Percentiles rank a stretch among this genome's conserved stretches.
These are phyloP conservation scores for Coracias cyanogaster DNA, from an alignment of 2,797 vertebrate species.

Conservation along the genomic window DNA sequence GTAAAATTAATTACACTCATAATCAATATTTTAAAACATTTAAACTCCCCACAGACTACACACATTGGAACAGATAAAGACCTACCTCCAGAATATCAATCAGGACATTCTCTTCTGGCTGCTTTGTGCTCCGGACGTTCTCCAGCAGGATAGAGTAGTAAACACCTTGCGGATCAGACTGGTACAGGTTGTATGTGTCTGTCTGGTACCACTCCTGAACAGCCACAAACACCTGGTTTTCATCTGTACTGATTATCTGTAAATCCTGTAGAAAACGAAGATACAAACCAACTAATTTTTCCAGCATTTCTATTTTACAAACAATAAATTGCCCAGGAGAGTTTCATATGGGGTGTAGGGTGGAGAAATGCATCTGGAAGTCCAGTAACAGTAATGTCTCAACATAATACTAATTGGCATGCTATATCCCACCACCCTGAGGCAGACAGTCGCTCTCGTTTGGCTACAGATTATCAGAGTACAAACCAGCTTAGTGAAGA, in stretches of 20 bases:
- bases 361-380: not conserved
- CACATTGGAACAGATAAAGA: not conserved
- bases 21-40: not conserved
- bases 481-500: not conserved
- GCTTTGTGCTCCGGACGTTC: constrained; percentile 92
- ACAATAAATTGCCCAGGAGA: not conserved
- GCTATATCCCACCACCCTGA: not conserved
- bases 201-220: constrained; percentile 96
- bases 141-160: constrained; percentile 91
- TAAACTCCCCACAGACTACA: not conserved
- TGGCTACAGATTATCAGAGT: not conserved
- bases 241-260: constrained; percentile 95
- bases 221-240: constrained; percentile 94
- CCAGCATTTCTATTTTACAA: not conserved
- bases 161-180: constrained; percentile 90
- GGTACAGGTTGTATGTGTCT: constrained; percentile 96
- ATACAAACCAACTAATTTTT: not conserved
- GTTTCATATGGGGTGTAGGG: not conserved
- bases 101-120: constrained; percentile 91
- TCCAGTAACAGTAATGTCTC: not conserved
- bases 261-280: constrained; percentile 83
- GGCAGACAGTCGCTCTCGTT: not conserved
- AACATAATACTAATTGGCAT: not conserved
- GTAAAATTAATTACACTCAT: not conserved
- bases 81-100: constrained; percentile 94